phyloP scores from a whole-genome alignment of 2,113 vertebrate genomes.

The Crotalus helleri region DNA sequence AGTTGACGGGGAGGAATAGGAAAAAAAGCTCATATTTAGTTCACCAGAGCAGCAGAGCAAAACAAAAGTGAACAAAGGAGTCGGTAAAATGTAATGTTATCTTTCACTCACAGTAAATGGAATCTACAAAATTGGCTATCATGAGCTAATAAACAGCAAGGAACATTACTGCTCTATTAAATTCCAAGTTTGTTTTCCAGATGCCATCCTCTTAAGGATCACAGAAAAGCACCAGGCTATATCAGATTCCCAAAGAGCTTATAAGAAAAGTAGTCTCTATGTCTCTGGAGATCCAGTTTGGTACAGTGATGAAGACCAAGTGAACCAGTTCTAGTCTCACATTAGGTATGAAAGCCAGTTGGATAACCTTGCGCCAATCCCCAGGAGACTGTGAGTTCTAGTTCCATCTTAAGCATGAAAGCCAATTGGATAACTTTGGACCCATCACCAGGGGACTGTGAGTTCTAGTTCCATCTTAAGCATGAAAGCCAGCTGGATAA shows the following conservation, averaged over 20 bases:
- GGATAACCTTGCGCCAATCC: no score
- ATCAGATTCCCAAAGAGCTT: accelerated
- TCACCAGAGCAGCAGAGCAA: constrained; percentile 27
- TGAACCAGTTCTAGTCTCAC: no score
- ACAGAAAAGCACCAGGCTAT: background rate
- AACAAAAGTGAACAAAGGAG: constrained; percentile 15
- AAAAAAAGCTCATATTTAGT: constrained; percentile 26
- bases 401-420: no score
- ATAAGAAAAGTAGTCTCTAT: background rate
- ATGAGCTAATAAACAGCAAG: background rate
- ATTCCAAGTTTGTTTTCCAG: constrained; percentile 7
- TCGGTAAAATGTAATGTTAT: constrained; percentile 32
- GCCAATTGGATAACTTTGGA: no score
- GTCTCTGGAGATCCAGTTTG: background rate
- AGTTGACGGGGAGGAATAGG: constrained; percentile 16
- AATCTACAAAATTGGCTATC: constrained; percentile 30
- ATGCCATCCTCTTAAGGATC: background rate
- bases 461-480: no score
- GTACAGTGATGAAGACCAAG: background rate
- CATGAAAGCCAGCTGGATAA: no score
- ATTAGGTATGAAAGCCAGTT: no score
- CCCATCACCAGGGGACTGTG: no score
- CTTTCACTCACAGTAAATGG: constrained; percentile 31
- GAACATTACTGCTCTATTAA: constrained; percentile 13
- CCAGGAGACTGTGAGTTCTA: no score